Evolutionary conservation across 1,140 invertebrate species (phyloP).

Genomic region (Brachionus calyciflorus): DNA sequence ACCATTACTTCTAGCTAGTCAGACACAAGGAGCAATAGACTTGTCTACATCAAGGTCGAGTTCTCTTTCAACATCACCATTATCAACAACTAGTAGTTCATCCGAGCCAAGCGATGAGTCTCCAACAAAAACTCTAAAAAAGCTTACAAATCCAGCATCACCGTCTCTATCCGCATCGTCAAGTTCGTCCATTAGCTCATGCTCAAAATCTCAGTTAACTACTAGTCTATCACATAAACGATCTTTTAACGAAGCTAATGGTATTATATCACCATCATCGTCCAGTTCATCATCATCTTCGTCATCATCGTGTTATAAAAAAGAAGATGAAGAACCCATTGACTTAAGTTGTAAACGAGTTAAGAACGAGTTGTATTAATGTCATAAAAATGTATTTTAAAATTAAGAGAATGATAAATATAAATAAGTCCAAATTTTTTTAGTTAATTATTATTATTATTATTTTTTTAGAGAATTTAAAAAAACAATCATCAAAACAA

Average conservation of each 20-base stretch:
- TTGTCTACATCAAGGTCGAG: background rate
- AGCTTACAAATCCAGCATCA: background rate
- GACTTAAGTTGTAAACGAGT: conserved; percentile 46
- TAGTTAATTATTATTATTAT: conserved; percentile 39
- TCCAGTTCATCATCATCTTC: conserved; percentile 6
- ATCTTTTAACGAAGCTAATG: conserved; percentile 26
- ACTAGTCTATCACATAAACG: conserved; percentile 31
- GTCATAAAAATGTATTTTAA: background rate
- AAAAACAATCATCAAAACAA: background rate
- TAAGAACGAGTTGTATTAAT: conserved; percentile 37
- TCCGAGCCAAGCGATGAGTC: background rate
- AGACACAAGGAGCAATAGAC: conserved; percentile 1
- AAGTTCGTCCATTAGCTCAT: conserved; percentile 15
- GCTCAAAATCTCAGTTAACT: background rate
- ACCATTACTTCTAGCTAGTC: background rate
- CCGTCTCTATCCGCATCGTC: background rate
- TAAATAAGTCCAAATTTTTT: background rate
- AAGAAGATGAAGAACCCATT: conserved; percentile 25
- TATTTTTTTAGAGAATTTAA: conserved; percentile 28
- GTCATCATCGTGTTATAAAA: conserved; percentile 15
- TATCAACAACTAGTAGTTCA: background rate
- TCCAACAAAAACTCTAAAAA: background rate
- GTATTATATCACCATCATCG: conserved; percentile 40
- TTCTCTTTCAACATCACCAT: conserved; percentile 1
- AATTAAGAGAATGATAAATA: background rate